Evolutionary conservation across 1,140 invertebrate genomes (phyloP), one percentile per base, ranked within the genome.

Genomic region (Eurosta solidaginis): DNA sequence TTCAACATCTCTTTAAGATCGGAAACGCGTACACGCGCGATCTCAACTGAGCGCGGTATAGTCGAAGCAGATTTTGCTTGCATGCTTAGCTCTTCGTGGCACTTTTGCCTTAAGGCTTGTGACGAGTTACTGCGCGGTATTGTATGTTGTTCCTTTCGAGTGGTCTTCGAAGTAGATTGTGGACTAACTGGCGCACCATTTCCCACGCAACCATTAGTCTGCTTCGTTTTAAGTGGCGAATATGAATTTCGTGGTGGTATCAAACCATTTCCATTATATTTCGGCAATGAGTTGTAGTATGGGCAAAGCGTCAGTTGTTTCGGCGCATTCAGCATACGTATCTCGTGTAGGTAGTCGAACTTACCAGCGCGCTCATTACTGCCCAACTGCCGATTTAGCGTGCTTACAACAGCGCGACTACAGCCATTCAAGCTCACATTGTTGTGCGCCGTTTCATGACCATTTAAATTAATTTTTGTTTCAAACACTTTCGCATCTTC

Each of bases 241-340:
- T 91, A 91, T 80, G 91, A 91, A 88, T 91, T 91, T 81, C 90
- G 88, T 22, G 90, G 90, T 82, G 89, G 90, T 84, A 90, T 78
- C 79, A 63, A 73, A n/a, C 80, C 78, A 76, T 79, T 80, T 17
- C 44, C 77, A 17, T 84, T 83, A 5, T 80, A 82, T 80, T 88
- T 88, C 40, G 87, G 87, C 80, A 88, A 75, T 5, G 86, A 88
- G 40, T 88, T 88, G 50, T 87, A 88, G 10, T 77, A 45, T 49
- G 47, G 42, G 6, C 33, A 40, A 10, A 33, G 20, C 27, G 74
- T 73, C 33, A 25, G 78, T 17, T 83, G 86, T 75, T 86, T 86
- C 75, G 84, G 84, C 12, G 83, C 84, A 82, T 87, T 87, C 1
- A 86, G 81, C 75, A 86, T 79, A 79, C 87, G 87, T 29, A 88